phyloP scores from a whole-genome alignment of 2,797 vertebrate genomes.

The Hephaestus fuliginosus region DNA sequence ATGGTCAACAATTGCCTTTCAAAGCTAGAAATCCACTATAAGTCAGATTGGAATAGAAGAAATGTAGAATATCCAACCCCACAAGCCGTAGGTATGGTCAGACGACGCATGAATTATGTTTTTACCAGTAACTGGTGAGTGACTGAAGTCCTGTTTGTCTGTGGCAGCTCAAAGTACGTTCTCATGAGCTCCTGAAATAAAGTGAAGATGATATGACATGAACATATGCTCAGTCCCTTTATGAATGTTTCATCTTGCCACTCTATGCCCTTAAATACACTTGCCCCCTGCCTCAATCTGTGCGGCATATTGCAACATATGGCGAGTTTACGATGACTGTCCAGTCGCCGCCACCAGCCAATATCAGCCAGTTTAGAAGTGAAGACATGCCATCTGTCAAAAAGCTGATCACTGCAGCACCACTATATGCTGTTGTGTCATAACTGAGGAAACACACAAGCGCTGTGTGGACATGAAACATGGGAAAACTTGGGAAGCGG shows the following conservation, averaged over 20 bases:
- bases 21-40: slow-evolving; percentile 6
- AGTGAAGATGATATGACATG: slow-evolving; percentile 56
- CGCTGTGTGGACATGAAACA: slow-evolving; percentile 24
- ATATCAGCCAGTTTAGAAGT: slow-evolving; percentile 76
- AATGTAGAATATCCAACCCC: background rate
- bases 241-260: slow-evolving; percentile 66
- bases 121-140: slow-evolving; percentile 1
- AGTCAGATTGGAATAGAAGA: background rate
- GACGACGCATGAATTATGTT: slow-evolving; percentile 3
- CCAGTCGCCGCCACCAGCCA: slow-evolving; percentile 74
- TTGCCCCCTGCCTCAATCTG: slow-evolving; percentile 73
- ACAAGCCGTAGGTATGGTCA: background rate
- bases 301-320: slow-evolving; percentile 81
- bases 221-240: slow-evolving; percentile 73
- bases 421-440: slow-evolving; percentile 53
- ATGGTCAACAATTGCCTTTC: slow-evolving; percentile 34
- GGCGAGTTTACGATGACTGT: slow-evolving; percentile 77
- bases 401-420: slow-evolving; percentile 60
- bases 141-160: slow-evolving; percentile 12
- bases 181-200: slow-evolving; percentile 46
- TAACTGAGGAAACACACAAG: slow-evolving; percentile 40
- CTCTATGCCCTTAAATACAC: slow-evolving; percentile 70
- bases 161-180: slow-evolving; percentile 27
- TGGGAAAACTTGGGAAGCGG: background rate
- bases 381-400: slow-evolving; percentile 80